A percentile compares a stretch with the other conserved stretches of the same genome.
Conservation (phyloP, 1,140 invertebrate species). For the Drosophila mauritiana region DNA sequence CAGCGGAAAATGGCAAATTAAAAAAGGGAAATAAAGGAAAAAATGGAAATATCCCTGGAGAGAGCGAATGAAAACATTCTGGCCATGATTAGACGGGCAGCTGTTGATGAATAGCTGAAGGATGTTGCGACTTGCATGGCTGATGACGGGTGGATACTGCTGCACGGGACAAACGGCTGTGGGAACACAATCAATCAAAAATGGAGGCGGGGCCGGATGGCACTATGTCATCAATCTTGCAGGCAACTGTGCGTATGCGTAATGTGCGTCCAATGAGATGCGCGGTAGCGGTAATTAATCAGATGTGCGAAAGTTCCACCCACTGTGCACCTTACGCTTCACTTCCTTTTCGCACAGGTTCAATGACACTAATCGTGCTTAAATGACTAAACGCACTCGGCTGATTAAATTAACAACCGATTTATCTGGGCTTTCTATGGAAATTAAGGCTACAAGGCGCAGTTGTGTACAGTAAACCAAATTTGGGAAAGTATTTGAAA, state of each 20-base stretch:
- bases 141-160: conserved; percentile 44
- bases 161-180: conserved; percentile 13
- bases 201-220: neutral
- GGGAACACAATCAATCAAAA: conserved; percentile 52
- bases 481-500: neutral
- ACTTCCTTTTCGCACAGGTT: conserved; percentile 17
- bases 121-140: conserved; percentile 49
- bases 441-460: neutral
- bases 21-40: conserved; percentile 40
- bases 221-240: conserved; percentile 49
- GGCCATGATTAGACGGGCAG: conserved; percentile 46
- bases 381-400: conserved; percentile 43
- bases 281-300: conserved; percentile 46
- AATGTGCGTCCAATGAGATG: conserved; percentile 42
- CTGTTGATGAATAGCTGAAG: conserved; percentile 51
- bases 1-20: conserved; percentile 47
- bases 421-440: conserved; percentile 13
- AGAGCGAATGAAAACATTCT: conserved; percentile 35
- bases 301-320: conserved; percentile 14
- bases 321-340: conserved; percentile 12
- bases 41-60: neutral
- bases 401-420: conserved; percentile 46
- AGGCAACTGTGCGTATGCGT: conserved; percentile 45
- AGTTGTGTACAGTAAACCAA: neutral
- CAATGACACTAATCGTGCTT: conserved; percentile 58